Conservation (phyloP, 2,113 vertebrate genomes). For the Varanus komodoensis region DNA sequence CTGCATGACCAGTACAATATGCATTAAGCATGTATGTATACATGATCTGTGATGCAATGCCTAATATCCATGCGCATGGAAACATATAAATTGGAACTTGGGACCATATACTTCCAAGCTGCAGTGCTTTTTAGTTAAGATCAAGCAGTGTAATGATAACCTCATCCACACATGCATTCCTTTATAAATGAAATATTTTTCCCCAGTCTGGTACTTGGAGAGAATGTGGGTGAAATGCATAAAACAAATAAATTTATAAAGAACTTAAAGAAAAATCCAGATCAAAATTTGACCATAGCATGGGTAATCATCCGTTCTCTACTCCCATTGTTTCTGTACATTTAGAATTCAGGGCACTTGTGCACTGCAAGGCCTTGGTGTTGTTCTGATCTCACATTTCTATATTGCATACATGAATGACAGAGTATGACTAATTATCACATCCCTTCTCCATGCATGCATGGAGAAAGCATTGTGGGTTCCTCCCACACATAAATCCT, state of each 20-base stretch:
- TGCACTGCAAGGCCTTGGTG: slow-evolving; percentile 33
- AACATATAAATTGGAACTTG: not conserved
- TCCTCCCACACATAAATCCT: slow-evolving; percentile 75
- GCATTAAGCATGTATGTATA: not conserved
- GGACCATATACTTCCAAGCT: not conserved
- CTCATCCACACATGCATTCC: not conserved
- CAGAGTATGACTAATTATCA: slow-evolving; percentile 72
- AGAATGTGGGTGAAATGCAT: not conserved
- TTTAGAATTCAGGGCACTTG: slow-evolving; percentile 38
- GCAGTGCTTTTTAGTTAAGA: not conserved
- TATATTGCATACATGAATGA: slow-evolving; percentile 64
- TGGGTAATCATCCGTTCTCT: not conserved
- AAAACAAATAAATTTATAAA: not conserved
- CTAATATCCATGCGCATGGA: not conserved
- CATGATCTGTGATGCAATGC: not conserved
- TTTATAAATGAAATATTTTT: not conserved
- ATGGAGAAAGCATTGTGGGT: slow-evolving; percentile 60
- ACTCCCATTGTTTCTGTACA: not conserved
- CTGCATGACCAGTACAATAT: no score
- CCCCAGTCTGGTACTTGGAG: not conserved
- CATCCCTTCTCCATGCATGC: slow-evolving; percentile 64
- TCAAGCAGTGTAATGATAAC: not conserved
- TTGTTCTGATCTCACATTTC: slow-evolving; percentile 62
- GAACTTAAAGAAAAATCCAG: slow-evolving; percentile 15
- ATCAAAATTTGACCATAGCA: slow-evolving; percentile 32